Evolutionary conservation across 2,888 invertebrate genomes (phyloP).

Genomic region (Nebria salina): DNA sequence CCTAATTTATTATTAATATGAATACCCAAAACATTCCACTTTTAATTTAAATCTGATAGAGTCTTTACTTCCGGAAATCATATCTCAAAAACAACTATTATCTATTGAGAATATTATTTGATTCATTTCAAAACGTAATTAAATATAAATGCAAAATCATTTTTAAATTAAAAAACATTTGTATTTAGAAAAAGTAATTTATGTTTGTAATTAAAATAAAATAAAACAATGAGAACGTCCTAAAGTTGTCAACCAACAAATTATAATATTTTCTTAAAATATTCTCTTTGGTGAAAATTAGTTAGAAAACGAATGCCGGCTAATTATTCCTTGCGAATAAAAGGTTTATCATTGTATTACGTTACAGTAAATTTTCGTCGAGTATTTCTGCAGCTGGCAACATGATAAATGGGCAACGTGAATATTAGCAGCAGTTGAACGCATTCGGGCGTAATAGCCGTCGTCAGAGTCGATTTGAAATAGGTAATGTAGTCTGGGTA

Average conservation of each 20-base stretch:
- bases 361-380: slow-evolving; percentile 24
- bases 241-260: not conserved
- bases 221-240: not conserved
- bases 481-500: not conserved
- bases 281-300: not conserved
- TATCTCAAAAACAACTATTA: no score
- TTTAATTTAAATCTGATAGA: no score
- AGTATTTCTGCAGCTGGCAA: slow-evolving; percentile 35
- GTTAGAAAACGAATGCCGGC: not conserved
- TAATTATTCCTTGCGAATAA: not conserved
- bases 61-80: no score
- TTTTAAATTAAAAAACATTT: no score
- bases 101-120: no score
- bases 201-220: no score
- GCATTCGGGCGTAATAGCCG: not conserved
- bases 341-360: slow-evolving; percentile 30
- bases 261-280: not conserved
- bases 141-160: no score
- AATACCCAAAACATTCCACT: no score
- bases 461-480: not conserved
- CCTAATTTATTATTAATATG: no score
- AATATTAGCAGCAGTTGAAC: slow-evolving; percentile 1
- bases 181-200: no score
- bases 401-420: slow-evolving; percentile 32
- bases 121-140: no score